Evolutionary conservation across 92 coral and sea anemone species (phyloP).

Genomic region (Phenganax stokvisi): DNA sequence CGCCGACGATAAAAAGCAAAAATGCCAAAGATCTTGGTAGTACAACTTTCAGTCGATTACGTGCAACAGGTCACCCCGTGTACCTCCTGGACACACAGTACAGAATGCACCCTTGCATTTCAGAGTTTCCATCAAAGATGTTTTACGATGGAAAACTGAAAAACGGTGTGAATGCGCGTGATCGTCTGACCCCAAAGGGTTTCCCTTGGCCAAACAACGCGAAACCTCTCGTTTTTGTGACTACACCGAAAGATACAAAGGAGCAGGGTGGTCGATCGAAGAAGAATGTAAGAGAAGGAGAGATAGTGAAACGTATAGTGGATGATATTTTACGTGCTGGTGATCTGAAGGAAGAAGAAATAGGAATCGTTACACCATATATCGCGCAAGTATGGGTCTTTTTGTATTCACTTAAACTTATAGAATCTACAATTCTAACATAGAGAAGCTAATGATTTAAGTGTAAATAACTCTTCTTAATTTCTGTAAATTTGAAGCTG

Average conservation of each 20-base stretch:
- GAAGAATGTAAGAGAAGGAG: constrained; percentile 51
- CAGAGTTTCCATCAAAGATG: constrained; percentile 50
- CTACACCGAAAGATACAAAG: constrained; percentile 40
- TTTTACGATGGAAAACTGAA: constrained; percentile 57
- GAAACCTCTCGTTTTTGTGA: constrained; percentile 58
- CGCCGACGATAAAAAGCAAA: constrained; percentile 65
- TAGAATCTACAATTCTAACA: too few species aligned
- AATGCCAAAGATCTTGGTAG: constrained; percentile 50
- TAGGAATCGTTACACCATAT: constrained; percentile 70
- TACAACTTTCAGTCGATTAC: constrained; percentile 63
- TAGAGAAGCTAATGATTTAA: too few species aligned
- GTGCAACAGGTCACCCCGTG: constrained; percentile 49
- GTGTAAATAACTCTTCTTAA: too few species aligned
- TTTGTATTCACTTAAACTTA: too few species aligned
- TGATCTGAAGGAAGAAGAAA: constrained; percentile 40
- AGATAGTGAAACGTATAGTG: constrained; percentile 42
- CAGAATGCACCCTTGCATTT: constrained; percentile 76
- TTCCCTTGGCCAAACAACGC: constrained; percentile 54
- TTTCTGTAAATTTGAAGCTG: too few species aligned
- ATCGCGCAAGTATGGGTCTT: constrained; percentile 49
- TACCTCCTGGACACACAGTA: constrained; percentile 66
- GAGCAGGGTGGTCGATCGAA: constrained; percentile 60
- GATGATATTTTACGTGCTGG: constrained; percentile 39
- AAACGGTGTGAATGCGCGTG: constrained; percentile 51
- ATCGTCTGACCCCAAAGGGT: constrained; percentile 56